phyloP scores from a whole-genome alignment of 2,888 invertebrate species.

The Hartigia nigra region DNA sequence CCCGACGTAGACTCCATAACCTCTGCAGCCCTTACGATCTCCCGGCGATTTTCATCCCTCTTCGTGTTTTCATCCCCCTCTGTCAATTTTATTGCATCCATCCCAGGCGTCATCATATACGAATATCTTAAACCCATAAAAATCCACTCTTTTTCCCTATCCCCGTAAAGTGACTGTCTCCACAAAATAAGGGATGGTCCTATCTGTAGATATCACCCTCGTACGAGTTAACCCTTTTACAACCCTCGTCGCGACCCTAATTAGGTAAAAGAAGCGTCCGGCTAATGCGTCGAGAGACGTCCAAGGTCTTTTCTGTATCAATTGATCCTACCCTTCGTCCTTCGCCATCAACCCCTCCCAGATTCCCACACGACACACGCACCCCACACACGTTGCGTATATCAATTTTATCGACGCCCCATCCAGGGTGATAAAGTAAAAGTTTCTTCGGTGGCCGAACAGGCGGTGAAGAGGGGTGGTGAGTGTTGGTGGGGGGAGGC shows the following conservation, averaged over 20 bases:
- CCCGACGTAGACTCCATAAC: background rate
- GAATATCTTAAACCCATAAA: background rate
- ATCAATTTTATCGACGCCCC: slow-evolving; percentile 35
- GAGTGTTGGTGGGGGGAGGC: background rate
- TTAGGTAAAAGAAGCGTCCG: slow-evolving; percentile 48
- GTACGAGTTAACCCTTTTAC: slow-evolving; percentile 25
- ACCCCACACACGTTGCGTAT: slow-evolving; percentile 12
- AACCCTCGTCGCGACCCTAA: slow-evolving; percentile 41
- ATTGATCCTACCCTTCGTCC: background rate
- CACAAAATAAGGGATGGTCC: background rate
- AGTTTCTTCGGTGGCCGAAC: slow-evolving; percentile 16
- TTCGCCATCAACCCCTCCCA: slow-evolving; percentile 10
- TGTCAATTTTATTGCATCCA: background rate
- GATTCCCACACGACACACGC: slow-evolving; percentile 7
- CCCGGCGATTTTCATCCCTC: background rate
- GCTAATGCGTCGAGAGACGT: slow-evolving; percentile 28
- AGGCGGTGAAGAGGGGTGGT: too few relatives aligned
- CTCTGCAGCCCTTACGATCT: background rate
- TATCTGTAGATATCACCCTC: background rate
- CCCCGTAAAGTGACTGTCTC: background rate
- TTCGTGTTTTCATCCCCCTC: background rate
- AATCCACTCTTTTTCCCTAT: background rate
- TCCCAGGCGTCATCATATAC: slow-evolving; percentile 9
- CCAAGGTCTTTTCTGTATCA: background rate
- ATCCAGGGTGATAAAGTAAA: slow-evolving; percentile 21